Percentiles rank a stretch among this genome's conserved stretches.
These are phyloP conservation scores for Ophioninae sp. DNA, from an alignment of 2,888 invertebrate genomes.

Conservation along the genomic window DNA sequence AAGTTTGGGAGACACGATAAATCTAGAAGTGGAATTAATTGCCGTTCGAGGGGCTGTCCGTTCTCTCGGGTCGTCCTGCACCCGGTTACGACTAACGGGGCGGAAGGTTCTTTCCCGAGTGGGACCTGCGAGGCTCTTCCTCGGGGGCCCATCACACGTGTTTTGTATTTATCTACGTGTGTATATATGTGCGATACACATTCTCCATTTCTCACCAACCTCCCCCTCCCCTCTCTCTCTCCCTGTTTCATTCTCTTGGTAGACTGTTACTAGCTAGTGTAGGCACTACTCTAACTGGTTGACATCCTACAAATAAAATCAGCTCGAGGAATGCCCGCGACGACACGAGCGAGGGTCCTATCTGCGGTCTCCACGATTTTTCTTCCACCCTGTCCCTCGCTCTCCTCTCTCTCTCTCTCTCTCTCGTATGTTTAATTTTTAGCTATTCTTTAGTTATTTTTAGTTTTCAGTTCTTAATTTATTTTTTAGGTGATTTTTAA, in stretches of 20 bases:
- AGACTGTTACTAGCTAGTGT: constrained; percentile 67
- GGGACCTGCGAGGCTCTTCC: constrained; percentile 32
- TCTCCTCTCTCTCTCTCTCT: constrained; percentile 3
- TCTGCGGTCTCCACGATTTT: constrained; percentile 73
- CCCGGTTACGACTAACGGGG: constrained; percentile 46
- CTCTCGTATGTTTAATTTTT: not conserved
- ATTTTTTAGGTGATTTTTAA: no score
- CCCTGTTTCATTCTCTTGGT: constrained; percentile 43
- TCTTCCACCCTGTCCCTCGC: constrained; percentile 27
- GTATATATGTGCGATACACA: constrained; percentile 52
- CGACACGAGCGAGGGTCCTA: constrained; percentile 75
- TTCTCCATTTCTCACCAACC: constrained; percentile 48
- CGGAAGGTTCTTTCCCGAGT: constrained; percentile 47
- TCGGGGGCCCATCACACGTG: constrained; percentile 43
- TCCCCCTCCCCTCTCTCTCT: constrained; percentile 51
- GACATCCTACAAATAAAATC: constrained; percentile 80
- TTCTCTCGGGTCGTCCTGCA: constrained; percentile 72
- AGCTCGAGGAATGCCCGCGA: constrained; percentile 79
- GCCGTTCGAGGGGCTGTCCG: constrained; percentile 77
- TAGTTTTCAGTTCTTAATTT: no score
- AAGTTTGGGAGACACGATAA: constrained; percentile 77
- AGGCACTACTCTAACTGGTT: constrained; percentile 74
- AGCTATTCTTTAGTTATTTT: no score
- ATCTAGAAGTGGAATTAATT: constrained; percentile 79
- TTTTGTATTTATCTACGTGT: constrained; percentile 35